A percentile compares a stretch with the other conserved stretches of the same genome.
phyloP scores from a whole-genome alignment of 2,888 invertebrate species.

The Didymodactylos carnosus region DNA sequence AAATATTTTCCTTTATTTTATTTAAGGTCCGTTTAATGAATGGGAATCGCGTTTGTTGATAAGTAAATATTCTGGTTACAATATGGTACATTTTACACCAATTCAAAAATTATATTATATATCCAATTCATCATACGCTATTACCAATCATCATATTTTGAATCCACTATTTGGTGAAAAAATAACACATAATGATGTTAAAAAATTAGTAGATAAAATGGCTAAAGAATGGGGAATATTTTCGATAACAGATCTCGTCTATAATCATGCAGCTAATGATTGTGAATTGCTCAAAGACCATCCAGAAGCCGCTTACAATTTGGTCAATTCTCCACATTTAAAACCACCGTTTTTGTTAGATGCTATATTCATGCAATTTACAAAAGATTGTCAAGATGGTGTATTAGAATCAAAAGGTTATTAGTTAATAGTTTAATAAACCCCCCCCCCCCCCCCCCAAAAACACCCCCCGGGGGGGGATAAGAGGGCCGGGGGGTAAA shows the following conservation, averaged over 20 bases:
- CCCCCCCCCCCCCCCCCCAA: too few species aligned
- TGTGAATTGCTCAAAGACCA: conserved; percentile 65
- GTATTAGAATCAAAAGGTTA: too few species aligned
- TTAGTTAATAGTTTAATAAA: too few species aligned
- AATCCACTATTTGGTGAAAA: too few species aligned
- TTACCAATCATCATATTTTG: conserved; percentile 64
- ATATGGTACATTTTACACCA: conserved; percentile 87
- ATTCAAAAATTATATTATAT: conserved; percentile 68
- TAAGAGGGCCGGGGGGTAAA: too few species aligned
- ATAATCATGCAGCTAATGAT: conserved; percentile 92
- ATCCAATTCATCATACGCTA: conserved; percentile 75
- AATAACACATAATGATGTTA: too few species aligned
- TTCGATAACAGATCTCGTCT: conserved; percentile 81
- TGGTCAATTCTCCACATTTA: conserved; percentile 68
- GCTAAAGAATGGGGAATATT: conserved; percentile 77
- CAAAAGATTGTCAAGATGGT: too few species aligned
- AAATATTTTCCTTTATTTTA: too few species aligned
- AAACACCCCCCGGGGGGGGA: too few species aligned
- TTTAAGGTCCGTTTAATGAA: conserved; percentile 2
- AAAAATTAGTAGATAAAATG: too few species aligned
- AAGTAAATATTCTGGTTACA: conserved; percentile 42
- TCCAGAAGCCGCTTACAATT: conserved; percentile 78
- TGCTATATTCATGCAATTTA: too few species aligned
- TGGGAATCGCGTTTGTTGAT: conserved; percentile 1
- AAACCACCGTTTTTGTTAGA: conserved; percentile 83